Percentiles rank a stretch among this genome's conserved stretches.
These are phyloP conservation scores for Gambusia holbrooki DNA, from an alignment of 2,113 vertebrate genomes.

Conservation along the genomic window DNA sequence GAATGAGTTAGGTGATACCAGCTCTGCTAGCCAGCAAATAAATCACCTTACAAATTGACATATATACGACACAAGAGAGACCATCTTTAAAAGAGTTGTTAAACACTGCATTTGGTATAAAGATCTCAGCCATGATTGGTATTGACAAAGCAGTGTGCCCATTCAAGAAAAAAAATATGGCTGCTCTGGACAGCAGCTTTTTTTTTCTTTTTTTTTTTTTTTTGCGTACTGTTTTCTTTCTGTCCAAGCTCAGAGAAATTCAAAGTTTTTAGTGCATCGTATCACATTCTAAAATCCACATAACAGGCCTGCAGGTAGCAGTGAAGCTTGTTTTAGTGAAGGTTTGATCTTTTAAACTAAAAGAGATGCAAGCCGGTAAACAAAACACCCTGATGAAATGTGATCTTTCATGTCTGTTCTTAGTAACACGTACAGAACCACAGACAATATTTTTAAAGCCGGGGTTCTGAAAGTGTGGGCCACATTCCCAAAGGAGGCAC, in stretches of 20 bases:
- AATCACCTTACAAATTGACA: slow-evolving; percentile 83
- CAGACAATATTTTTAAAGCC: slow-evolving; percentile 13
- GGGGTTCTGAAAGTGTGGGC: background rate
- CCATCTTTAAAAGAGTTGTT: slow-evolving; percentile 68
- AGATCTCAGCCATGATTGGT: slow-evolving; percentile 65
- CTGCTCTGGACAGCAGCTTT: background rate
- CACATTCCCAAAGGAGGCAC: background rate
- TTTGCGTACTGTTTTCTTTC: background rate
- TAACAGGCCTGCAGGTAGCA: background rate
- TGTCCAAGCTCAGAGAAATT: background rate
- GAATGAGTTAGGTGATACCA: slow-evolving; percentile 79
- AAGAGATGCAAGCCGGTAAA: slow-evolving; percentile 35
- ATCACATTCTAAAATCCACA: slow-evolving; percentile 19
- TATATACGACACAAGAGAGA: slow-evolving; percentile 72
- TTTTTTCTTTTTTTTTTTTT: background rate
- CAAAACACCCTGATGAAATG: slow-evolving; percentile 14
- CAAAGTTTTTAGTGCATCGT: slow-evolving; percentile 4
- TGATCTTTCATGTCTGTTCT: slow-evolving; percentile 7
- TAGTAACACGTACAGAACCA: background rate
- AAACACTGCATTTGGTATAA: slow-evolving; percentile 50
- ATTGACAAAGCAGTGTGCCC: slow-evolving; percentile 75
- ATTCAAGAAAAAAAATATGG: slow-evolving; percentile 50
- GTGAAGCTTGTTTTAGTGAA: background rate
- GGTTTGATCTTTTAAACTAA: slow-evolving; percentile 12
- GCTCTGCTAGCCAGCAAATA: slow-evolving; percentile 80